Evolutionary conservation across 2,888 invertebrate species (phyloP), one percentile per base, ranked within the genome.

Genomic region (Heliconius aoede): DNA sequence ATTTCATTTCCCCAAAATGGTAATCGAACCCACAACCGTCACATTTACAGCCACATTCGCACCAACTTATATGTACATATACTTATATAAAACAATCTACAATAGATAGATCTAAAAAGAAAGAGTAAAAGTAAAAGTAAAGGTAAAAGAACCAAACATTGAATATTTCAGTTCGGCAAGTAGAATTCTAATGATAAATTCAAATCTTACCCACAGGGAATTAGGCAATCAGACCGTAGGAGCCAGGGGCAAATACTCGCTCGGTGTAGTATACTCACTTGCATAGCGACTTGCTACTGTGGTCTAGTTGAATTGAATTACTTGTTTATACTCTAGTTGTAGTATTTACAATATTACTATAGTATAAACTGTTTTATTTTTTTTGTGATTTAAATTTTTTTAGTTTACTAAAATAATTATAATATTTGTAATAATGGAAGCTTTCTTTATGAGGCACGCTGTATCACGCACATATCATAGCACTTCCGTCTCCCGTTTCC

Each of bases 191-290:
- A 82, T 82, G 91, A 91, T 92, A 93, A 91, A 93, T 92, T 93
- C 92, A 92, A 92, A 92, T 92, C 89, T 86, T 85, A 87, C 85
- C 85, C 86, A 86, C 78, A 40, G 91, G 88, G 91, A 89, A 89
- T 90, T 88, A 90, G 89, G 92, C 92, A 92, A 93, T 93, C 92
- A 91, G 89, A 87, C 84, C 85, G 88, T 86, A 91, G 91, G 91
- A 91, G 85, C 86, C 85, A 79, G 82, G 79, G 84, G 84, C 80
- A 76, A 81, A 86, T 82, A 86, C 83, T 87, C 85, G 78, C 55
- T 71, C 77, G 46, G 9, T 3, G 82, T 84, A 86, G 86, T 85
- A 21, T 7, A 46, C 46, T 46, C 26, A 46, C 28, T 51, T 28
- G 21, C 28, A 51, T 60, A 58, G 26, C 32, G 24, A 32, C 18